phyloP scores from a whole-genome alignment of 1,140 invertebrate species.

The Xylocopa sonorina region DNA sequence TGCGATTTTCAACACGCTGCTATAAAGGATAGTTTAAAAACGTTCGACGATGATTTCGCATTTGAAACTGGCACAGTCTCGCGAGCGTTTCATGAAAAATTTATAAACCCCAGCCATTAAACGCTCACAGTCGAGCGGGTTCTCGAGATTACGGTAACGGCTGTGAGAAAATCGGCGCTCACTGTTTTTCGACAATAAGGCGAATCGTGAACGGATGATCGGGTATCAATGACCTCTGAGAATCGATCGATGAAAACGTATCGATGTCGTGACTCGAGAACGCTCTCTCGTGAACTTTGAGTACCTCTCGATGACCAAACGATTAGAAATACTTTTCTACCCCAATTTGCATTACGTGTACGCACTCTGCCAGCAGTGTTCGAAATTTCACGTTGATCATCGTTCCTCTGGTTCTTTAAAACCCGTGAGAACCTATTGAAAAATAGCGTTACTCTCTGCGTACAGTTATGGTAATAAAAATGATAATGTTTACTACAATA shows the following conservation, averaged over 20 bases:
- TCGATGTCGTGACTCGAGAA: conserved; percentile 70
- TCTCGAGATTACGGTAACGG: conserved; percentile 70
- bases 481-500: no score
- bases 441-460: not conserved
- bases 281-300: conserved; percentile 50
- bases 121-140: conserved; percentile 72
- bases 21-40: no score
- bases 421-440: not conserved
- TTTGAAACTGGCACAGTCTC: not conserved
- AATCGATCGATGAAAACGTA: conserved; percentile 65
- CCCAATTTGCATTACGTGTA: conserved; percentile 16
- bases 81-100: conserved; percentile 68
- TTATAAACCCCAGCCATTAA: conserved; percentile 71
- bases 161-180: conserved; percentile 73
- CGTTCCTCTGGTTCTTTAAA: not conserved
- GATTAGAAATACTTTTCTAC: conserved; percentile 63
- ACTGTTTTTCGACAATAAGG: conserved; percentile 74
- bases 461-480: not conserved
- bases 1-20: not conserved
- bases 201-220: conserved; percentile 77
- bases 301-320: conserved; percentile 69
- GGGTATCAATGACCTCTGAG: conserved; percentile 79
- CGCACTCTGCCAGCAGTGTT: not conserved
- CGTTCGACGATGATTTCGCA: no score
- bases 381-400: no score